Evolutionary conservation across 1,140 invertebrate species (phyloP), one percentile per base, ranked within the genome.

Genomic region (Harpegnathos saltator): DNA sequence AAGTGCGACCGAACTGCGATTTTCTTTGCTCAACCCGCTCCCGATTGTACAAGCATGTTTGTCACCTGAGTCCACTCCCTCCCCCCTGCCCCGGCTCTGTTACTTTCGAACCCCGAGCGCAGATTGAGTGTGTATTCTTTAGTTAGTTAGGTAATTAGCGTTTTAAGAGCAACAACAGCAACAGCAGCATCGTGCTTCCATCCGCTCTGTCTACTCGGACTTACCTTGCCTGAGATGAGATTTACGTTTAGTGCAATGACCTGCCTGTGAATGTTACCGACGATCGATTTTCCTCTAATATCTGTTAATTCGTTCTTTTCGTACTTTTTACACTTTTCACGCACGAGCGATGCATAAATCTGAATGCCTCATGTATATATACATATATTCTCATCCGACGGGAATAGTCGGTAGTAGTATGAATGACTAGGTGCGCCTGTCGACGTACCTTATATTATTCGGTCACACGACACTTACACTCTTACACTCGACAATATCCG

Each of bases 201-300:
- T 77, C 50, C 54, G 63, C 38, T 74, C 33, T 71, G 66, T 68
- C 85, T 71, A 77, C 14, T 85, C 71, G 78, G 71, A 85, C 88
- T 87, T 88, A 85, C 65, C 62, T 88, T 87, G 91, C 91, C 91
- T 90, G 85, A 52, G 82, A 77, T 85, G 72, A 85, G 22, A 71
- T 87, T 84, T 85, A 75, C 52, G 69, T 88, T 44, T 90, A 87
- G 82, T 90, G 85, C 62, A 63, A 91, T 92, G 86, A 89, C 29
- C 69, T 91, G 90, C 89, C 85, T 91, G 90, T 90, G 88, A 89
- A 91, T 92, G 85, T 91, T 91, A 90, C 1, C 77, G 52, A 87
- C 75, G 52, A 65, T 78, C 62, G 11, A 9, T 56, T 78, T 50
- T 48, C 17, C 14, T 29, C 24, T 19, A 26, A 68, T 44, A 26